phyloP scores from a whole-genome alignment of 2,113 vertebrate species.

The Australoheros scitulus region DNA sequence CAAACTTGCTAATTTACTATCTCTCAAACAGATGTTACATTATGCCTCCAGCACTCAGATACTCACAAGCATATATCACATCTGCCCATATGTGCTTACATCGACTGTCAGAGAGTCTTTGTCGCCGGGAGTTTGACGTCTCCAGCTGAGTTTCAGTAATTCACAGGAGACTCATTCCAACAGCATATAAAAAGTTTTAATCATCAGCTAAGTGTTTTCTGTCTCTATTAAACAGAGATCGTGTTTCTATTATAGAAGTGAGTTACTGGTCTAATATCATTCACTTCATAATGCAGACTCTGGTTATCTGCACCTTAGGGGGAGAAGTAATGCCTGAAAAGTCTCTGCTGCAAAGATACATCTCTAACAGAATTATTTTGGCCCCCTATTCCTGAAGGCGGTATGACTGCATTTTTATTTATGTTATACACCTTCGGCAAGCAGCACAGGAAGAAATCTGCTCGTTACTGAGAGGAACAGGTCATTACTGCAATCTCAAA shows the following conservation, averaged over 20 bases:
- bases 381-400: background rate
- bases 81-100: constrained; percentile 51
- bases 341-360: constrained; percentile 4
- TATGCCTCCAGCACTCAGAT: constrained; percentile 25
- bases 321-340: background rate
- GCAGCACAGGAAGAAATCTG: constrained; percentile 11
- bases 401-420: constrained; percentile 15
- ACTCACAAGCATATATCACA: constrained; percentile 48
- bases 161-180: background rate
- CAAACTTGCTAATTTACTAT: constrained; percentile 67
- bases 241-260: background rate
- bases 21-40: constrained; percentile 70
- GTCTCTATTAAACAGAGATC: background rate
- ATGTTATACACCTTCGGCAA: constrained; percentile 2
- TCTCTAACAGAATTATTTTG: background rate
- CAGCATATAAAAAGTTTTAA: background rate
- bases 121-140: background rate
- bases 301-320: constrained; percentile 8
- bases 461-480: constrained; percentile 20
- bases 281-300: background rate
- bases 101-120: constrained; percentile 34
- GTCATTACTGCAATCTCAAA: constrained; percentile 87
- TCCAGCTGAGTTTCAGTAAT: background rate
- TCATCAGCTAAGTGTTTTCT: background rate
- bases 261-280: constrained; percentile 6